Conservation (phyloP, 2,888 invertebrate species). For the Cybosia mesomella region DNA sequence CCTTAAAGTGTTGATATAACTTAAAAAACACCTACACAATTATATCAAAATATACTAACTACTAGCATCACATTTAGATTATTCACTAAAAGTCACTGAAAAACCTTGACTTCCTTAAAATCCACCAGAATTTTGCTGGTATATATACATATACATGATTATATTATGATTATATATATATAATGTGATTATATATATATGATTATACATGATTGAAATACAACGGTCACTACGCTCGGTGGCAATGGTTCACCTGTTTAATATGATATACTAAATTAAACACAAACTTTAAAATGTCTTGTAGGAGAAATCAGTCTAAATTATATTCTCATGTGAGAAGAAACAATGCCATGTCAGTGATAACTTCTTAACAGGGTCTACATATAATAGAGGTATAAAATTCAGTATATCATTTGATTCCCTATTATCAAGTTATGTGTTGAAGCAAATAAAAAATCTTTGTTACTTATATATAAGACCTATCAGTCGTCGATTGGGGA, state of each 20-base stretch:
- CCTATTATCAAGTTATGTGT: neutral
- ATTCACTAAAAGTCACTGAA: constrained; percentile 28
- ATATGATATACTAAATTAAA: constrained; percentile 2
- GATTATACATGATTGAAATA: too few species aligned
- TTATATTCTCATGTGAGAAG: neutral
- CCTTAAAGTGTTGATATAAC: neutral
- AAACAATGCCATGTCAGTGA: neutral
- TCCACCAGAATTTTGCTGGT: constrained; percentile 32
- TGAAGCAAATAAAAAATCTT: neutral
- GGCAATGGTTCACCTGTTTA: constrained; percentile 21
- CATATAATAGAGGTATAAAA: too few species aligned
- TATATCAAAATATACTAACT: constrained; percentile 13
- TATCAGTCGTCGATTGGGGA: too few species aligned
- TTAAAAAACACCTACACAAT: constrained; percentile 4
- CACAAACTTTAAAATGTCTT: neutral
- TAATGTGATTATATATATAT: too few species aligned
- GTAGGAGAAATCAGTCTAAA: neutral
- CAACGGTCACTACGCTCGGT: constrained; percentile 16
- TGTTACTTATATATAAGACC: too few species aligned
- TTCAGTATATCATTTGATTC: neutral
- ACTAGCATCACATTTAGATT: constrained; percentile 31
- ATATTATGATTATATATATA: too few species aligned
- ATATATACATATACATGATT: too few species aligned
- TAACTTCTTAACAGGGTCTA: neutral
- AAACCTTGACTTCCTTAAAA: constrained; percentile 32